Evolutionary conservation across 2,888 invertebrate species (phyloP), one percentile per base, ranked within the genome.

Genomic region (Spodoptera littoralis): DNA sequence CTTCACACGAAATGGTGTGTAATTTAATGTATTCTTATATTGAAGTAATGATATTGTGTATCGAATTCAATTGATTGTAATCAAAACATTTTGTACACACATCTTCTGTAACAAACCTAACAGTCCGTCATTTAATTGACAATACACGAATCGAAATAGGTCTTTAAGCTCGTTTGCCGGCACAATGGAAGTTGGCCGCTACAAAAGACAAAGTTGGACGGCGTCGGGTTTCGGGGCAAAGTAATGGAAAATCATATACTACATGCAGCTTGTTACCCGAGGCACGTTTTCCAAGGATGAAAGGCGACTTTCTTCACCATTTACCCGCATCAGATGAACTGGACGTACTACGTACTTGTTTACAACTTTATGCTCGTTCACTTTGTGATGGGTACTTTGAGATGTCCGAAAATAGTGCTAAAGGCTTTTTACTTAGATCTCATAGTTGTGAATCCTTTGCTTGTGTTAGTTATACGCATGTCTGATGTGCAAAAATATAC

Each of bases 161-260:
- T 74, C 72, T 70, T 80, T 77, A 74, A 70, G 61, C 65, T 65
- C 61, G 63, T 71, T 72, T 66, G 47, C 56, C n/a, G 27, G 18
- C 52, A 76, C 72, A 79, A 70, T 70, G 58, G 65, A 73, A 69
- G 67, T 73, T 69, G 45, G 47, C 45, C 42, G 65, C 60, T 73
- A 73, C 65, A 71, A 70, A 79, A 76, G 77, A 64, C 68, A 73
- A 82, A 78, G 77, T 83, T 80, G 52, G 64, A 44, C 46, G 51
- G 54, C 57, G 65, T 13, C 47, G 63, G 60, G 51, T 68, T 67
- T 69, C 55, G 63, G 70, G 58, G 49, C 66, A 57, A 75, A 76
- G 75, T 80, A 80, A 81, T 79, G 76, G 81, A 80, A 82, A 83
- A 82, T 78, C 76, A 77, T 83, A 80, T 73, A 83, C 70, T 77